A percentile compares a stretch with the other conserved stretches of the same genome.
phyloP scores from a whole-genome alignment of 2,888 invertebrate genomes.

The Sphecodes monilicornis region DNA sequence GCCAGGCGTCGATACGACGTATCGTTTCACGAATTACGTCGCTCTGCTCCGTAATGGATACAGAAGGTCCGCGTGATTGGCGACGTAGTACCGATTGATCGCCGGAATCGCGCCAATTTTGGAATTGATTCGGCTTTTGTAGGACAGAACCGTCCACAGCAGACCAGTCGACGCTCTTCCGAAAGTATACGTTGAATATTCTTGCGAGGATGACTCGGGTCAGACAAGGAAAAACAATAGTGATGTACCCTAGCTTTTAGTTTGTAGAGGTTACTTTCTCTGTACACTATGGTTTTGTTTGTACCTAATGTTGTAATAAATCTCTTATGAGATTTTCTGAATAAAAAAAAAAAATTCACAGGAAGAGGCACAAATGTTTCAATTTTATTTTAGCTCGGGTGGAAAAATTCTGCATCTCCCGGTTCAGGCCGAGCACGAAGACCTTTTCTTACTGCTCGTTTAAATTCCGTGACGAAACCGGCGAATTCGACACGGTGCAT shows the following conservation, averaged over 20 bases:
- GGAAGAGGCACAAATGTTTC: background rate
- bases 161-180: background rate
- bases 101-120: slow-evolving; percentile 20
- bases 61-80: slow-evolving; percentile 14
- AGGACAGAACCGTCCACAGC: background rate
- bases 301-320: too few species aligned
- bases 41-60: background rate
- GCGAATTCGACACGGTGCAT: slow-evolving; percentile 3
- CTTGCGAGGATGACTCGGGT: background rate
- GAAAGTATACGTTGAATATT: background rate
- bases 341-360: too few species aligned
- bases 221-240: too few species aligned
- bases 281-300: too few species aligned
- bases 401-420: background rate
- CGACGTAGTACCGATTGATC: background rate
- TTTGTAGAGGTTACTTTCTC: too few species aligned
- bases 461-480: slow-evolving; percentile 13
- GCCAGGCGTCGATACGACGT: background rate
- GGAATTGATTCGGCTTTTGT: background rate
- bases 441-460: background rate
- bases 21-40: slow-evolving; percentile 18
- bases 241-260: too few species aligned
- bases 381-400: background rate
- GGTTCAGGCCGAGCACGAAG: background rate
- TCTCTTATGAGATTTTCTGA: too few species aligned